Conservation (phyloP, 2,888 invertebrate genomes). For the Drosophila emarginata region DNA sequence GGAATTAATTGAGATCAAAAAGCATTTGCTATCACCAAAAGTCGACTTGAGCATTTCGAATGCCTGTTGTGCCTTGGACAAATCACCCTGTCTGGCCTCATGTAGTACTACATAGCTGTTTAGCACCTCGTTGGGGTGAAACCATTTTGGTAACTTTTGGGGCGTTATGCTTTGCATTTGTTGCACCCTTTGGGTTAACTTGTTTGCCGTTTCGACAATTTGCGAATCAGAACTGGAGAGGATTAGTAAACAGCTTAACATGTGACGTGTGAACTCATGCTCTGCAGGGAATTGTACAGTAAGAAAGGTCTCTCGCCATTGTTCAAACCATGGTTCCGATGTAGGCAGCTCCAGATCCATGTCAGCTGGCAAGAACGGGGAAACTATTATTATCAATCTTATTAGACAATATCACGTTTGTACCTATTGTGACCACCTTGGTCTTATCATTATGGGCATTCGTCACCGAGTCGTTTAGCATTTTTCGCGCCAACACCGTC, state of each 20-base stretch:
- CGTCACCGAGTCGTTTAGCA: conserved; percentile 92
- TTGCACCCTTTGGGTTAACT: conserved; percentile 90
- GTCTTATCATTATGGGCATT: conserved; percentile 85
- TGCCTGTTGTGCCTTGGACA: conserved; percentile 90
- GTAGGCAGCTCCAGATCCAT: conserved; percentile 88
- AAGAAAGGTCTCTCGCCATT: conserved; percentile 95
- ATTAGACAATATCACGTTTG: conserved; percentile 17
- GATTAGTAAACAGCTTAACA: conserved; percentile 91
- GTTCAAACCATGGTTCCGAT: conserved; percentile 96
- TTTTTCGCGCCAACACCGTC: conserved; percentile 91
- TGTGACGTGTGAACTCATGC: conserved; percentile 97
- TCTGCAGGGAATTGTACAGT: conserved; percentile 94
- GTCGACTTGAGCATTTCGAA: conserved; percentile 93
- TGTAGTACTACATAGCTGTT: conserved; percentile 95
- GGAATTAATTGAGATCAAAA: conserved; percentile 95
- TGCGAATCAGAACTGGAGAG: conserved; percentile 88
- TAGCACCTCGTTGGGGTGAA: conserved; percentile 89
- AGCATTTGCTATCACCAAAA: conserved; percentile 94
- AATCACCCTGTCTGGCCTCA: conserved; percentile 88
- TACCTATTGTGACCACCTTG: conserved; percentile 85
- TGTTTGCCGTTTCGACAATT: conserved; percentile 91
- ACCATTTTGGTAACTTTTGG: conserved; percentile 92
- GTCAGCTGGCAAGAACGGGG: conserved; percentile 79
- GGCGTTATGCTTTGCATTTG: conserved; percentile 89
- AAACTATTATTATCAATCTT: background rate